A percentile compares a stretch with the other conserved stretches of the same genome.
phyloP scores from a whole-genome alignment of 2,888 invertebrate species.

The Shargacucullia verbasci region DNA sequence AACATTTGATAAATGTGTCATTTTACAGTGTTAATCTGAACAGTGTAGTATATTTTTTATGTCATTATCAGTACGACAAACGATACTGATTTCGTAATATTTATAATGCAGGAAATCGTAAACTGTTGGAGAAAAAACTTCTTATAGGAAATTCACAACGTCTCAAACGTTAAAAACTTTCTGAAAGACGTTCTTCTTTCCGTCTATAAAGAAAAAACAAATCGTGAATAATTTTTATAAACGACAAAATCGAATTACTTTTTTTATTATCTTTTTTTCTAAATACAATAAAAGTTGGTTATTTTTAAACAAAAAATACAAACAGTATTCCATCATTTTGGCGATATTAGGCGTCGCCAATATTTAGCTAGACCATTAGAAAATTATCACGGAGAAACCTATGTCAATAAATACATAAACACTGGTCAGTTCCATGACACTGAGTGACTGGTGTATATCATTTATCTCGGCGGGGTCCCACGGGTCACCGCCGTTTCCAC shows the following conservation, averaged over 20 bases:
- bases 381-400: slow-evolving; percentile 64
- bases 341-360: background rate
- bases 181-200: too few species aligned
- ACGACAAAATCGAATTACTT: too few species aligned
- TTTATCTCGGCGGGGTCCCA: slow-evolving; percentile 74
- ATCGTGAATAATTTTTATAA: too few species aligned
- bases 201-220: too few species aligned
- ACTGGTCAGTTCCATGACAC: slow-evolving; percentile 84
- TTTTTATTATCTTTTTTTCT: too few species aligned
- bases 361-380: slow-evolving; percentile 10
- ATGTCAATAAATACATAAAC: slow-evolving; percentile 70
- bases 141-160: too few species aligned
- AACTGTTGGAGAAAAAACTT: slow-evolving; percentile 1
- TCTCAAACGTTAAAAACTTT: too few species aligned
- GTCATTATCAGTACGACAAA: slow-evolving; percentile 62
- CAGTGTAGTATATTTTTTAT: slow-evolving; percentile 67
- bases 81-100: slow-evolving; percentile 67
- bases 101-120: slow-evolving; percentile 33
- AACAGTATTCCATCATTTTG: too few species aligned
- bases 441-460: slow-evolving; percentile 67
- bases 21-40: slow-evolving; percentile 74
- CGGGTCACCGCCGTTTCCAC: slow-evolving; percentile 75
- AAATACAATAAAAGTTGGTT: too few species aligned
- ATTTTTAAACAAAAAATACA: too few species aligned
- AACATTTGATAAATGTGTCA: slow-evolving; percentile 81